A percentile compares a stretch with the other conserved stretches of the same genome.
Conservation (phyloP, 2,797 vertebrate species). For the Muscicapa striata region DNA sequence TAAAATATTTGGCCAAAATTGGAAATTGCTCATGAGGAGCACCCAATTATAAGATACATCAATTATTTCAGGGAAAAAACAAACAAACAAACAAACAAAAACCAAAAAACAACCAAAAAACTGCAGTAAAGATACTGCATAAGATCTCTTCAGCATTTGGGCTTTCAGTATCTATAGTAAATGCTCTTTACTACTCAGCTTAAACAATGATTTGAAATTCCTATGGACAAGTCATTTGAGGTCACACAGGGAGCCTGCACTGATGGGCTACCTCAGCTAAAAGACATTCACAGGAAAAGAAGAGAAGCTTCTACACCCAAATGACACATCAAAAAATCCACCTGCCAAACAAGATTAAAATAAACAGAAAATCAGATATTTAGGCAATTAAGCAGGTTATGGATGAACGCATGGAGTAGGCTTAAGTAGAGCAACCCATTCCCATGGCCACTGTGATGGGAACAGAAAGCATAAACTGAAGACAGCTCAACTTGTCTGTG, state of each 20-base stretch:
- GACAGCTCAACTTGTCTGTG: neutral
- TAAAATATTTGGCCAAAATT: neutral
- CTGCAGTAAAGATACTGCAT: neutral
- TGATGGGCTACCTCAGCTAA: neutral
- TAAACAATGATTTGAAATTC: neutral
- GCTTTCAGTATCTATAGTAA: slow-evolving; percentile 20
- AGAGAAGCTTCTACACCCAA: neutral
- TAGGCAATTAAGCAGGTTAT: neutral
- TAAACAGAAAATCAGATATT: neutral
- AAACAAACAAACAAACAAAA: neutral
- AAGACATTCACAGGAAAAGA: neutral
- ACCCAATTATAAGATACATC: neutral
- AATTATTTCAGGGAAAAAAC: neutral
- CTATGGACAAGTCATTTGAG: neutral
- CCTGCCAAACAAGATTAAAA: neutral
- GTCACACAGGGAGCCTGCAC: neutral
- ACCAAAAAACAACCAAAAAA: neutral
- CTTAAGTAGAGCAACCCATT: neutral
- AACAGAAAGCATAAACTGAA: neutral
- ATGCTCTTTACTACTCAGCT: neutral
- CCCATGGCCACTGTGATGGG: accelerated
- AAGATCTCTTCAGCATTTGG: neutral
- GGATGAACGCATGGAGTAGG: neutral
- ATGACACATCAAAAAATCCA: neutral
- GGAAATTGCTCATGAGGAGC: neutral